Base-by-base conservation (phyloP, 2,888 invertebrate genomes). In the Tanaodytes sp. region DNA sequence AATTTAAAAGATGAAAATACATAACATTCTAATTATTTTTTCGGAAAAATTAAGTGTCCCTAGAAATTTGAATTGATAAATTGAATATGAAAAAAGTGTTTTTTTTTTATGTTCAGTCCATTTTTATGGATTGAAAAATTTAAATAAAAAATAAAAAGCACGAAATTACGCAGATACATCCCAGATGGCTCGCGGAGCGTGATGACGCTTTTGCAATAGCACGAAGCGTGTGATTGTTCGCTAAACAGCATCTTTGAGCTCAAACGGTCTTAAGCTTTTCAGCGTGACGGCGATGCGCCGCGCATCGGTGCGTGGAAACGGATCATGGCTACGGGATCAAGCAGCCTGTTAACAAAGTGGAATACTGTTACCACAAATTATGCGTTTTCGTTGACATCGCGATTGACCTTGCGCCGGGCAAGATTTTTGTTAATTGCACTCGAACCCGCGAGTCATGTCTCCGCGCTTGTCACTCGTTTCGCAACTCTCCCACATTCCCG, bases 301-400 rank as follows among this genome's bases (percentile, higher is more conserved):
- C 40, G 79, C 82, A 82, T 70, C 82, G 80, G 76, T 79, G 83
- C 83, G 79, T 83, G 82, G 81, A 83, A 84, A 83, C 81, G 81
- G 84, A 82, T 83, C 84, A 83, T 81, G 84, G 84, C 81, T 83
- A 83, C 79, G 42, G 48, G 55, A 46, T 68, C 65, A 40, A 67
- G 61, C 55, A 36, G 54, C 43, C 49, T 39, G 61, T 65, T 66
- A 59, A 70, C 64, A 72, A 70, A 69, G 64, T 72, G 62, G 52
- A 63, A 67, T 70, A 68, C 57, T 42, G 68, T 68, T 68, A 72
- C 57, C 52, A 39, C 65, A 62, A 65, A 62, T 66, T 71, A 55
- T 61, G 64, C 39, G 45, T 51, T 69, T 59, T 54, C 54, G 58
- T 58, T 40, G 30, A 46, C 45, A 48, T 59, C 51, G 2, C 51